Evolutionary conservation across 2,888 invertebrate genomes (phyloP).

Genomic region (Bombylius major): DNA sequence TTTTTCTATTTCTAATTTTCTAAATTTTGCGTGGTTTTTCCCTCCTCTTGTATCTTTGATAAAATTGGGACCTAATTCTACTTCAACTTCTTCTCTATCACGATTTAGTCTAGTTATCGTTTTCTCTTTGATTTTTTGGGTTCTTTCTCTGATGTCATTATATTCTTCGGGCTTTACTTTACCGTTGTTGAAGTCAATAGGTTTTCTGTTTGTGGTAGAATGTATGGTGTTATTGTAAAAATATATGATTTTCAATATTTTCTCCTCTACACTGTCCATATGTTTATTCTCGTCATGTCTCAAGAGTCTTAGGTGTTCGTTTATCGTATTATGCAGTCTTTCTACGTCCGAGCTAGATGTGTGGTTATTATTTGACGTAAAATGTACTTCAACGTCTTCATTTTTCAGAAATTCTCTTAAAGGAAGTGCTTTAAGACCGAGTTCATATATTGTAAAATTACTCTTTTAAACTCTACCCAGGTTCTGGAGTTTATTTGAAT

Average conservation of each 20-base stretch:
- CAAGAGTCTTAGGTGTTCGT: constrained; percentile 14
- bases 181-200: constrained; percentile 14
- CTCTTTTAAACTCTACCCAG: constrained; percentile 14
- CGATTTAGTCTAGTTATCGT: neutral
- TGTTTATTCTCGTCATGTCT: constrained; percentile 13
- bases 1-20: constrained; percentile 9
- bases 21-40: constrained; percentile 12
- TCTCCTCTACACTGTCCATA: constrained; percentile 1
- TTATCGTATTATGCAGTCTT: no score
- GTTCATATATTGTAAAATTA: constrained; percentile 6
- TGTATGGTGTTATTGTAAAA: constrained; percentile 5
- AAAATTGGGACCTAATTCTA: neutral
- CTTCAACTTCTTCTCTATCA: neutral
- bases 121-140: no score
- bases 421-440: constrained; percentile 15
- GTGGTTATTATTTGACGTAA: constrained; percentile 13
- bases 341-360: constrained; percentile 5
- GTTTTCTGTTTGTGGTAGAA: neutral
- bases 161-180: constrained; percentile 11
- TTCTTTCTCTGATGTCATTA: constrained; percentile 7
- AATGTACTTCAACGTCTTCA: constrained; percentile 12
- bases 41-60: neutral
- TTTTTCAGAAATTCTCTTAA: constrained; percentile 12
- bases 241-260: constrained; percentile 9
- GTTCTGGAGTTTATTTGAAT: constrained; percentile 9